Base-by-base conservation (phyloP, 2,888 invertebrate species). In the Dasysyrphus albostriatus region DNA sequence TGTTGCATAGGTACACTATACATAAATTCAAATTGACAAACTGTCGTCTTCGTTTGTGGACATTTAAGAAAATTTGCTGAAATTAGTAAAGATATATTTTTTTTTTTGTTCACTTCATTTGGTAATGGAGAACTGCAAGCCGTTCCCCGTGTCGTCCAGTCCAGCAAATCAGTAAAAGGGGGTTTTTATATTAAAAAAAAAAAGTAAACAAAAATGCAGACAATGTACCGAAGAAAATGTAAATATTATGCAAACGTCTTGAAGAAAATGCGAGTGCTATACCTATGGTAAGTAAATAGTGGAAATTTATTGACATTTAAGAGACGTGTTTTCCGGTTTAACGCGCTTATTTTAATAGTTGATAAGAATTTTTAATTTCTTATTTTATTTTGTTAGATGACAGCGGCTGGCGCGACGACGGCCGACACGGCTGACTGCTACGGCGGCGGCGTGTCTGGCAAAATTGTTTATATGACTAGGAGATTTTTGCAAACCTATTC, bases 281-380 rank as follows among this genome's bases (percentile, higher is more conserved):
- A 7, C 37, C 42, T 75, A 56, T 16, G 54, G 39, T 42, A 9
- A 10, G 49, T 37, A 65, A 51, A 39, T 32, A 76, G 72, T 76
- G 59, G 51, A 84, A 80, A 75, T 80, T 72, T 73, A 49, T 74
- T 49, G 44, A 72, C 72, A 51, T 70, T 79, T 79, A 75, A 47
- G 70, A 65, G 75, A 72, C 75, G 83, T 61, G 73, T 44, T 73
- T 83, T 83, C 83, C 83, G 79, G 83, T 79, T 61, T 47, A 47
- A 34, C 24, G 24, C 39, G 69, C 24, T 61, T 69, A 24, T 61
- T 61, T 39, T 12, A 63, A n/a, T n/a, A 49, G 63, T 69, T 74
- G 61, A 51, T 56, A 72, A 19, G 65, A 70, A 56, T 63, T 69
- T 61, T 5, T 54, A 34, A 54, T 81, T 70, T 61, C 16, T 24